phyloP scores from a whole-genome alignment of 2,797 vertebrate genomes.

The Hyperoplus immaculatus region DNA sequence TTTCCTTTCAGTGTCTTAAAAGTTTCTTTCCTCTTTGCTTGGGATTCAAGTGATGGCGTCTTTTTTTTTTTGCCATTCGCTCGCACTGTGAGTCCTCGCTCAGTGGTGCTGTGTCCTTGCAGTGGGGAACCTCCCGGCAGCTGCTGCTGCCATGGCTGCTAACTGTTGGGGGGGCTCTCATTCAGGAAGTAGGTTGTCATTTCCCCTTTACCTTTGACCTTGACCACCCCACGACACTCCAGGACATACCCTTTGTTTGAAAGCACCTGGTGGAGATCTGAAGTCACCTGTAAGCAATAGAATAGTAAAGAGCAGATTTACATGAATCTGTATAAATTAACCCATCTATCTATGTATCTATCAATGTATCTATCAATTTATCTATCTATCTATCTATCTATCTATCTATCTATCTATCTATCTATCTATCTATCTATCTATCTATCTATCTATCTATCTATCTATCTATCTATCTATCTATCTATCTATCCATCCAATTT shows the following conservation, averaged over 20 bases:
- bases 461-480: no score
- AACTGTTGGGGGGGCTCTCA: slow-evolving; percentile 91
- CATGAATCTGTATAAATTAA: not conserved
- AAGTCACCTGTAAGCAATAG: slow-evolving; percentile 88
- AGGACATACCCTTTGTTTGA: slow-evolving; percentile 91
- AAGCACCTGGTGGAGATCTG: slow-evolving; percentile 94
- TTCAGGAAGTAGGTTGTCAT: slow-evolving; percentile 98
- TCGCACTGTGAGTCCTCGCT: slow-evolving; percentile 78
- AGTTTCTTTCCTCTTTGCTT: slow-evolving; percentile 69
- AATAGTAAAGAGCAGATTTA: slow-evolving; percentile 1
- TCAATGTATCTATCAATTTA: no score
- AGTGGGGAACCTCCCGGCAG: slow-evolving; percentile 58
- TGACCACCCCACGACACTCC: slow-evolving; percentile 94
- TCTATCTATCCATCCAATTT: no score
- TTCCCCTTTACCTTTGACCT: slow-evolving; percentile 98
- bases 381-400: no score
- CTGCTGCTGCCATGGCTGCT: slow-evolving; percentile 80
- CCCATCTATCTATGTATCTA: no score
- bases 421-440: no score
- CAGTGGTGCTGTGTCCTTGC: slow-evolving; percentile 73
- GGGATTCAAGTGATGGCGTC: slow-evolving; percentile 83
- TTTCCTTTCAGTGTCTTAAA: slow-evolving; percentile 68
- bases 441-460: no score
- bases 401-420: no score
- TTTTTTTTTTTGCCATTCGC: slow-evolving; percentile 76